A percentile compares a stretch with the other conserved stretches of the same genome.
Conservation (phyloP, 2,888 invertebrate species). For the Actias luna region DNA sequence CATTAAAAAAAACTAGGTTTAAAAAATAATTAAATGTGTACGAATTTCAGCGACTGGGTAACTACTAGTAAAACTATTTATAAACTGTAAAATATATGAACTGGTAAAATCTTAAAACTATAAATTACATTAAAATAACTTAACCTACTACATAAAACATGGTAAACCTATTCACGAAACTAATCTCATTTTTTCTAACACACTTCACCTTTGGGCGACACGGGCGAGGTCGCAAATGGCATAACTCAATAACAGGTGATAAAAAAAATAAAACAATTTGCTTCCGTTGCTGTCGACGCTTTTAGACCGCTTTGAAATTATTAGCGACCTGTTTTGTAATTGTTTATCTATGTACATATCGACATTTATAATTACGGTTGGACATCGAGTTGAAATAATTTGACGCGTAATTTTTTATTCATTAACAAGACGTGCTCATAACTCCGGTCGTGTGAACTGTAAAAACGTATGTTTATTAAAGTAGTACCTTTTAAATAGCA, state of each 20-base stretch:
- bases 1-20: too few relatives aligned
- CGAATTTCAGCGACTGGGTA: too few relatives aligned
- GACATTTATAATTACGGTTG: conserved; percentile 17
- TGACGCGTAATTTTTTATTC: conserved; percentile 2
- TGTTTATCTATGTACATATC: conserved; percentile 11
- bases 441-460: background rate
- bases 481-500: too few relatives aligned
- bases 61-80: too few relatives aligned
- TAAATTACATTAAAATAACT: too few relatives aligned
- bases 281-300: conserved; percentile 34
- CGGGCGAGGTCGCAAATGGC: conserved; percentile 53
- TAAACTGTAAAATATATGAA: too few relatives aligned
- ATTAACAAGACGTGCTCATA: background rate
- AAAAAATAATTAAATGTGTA: too few relatives aligned
- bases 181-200: conserved; percentile 46
- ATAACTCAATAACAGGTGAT: conserved; percentile 44
- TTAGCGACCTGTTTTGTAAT: conserved; percentile 14
- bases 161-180: conserved; percentile 36
- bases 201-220: conserved; percentile 53
- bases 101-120: too few relatives aligned
- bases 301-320: conserved; percentile 18
- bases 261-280: conserved; percentile 34
- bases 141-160: conserved; percentile 21
- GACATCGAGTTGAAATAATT: conserved; percentile 12
- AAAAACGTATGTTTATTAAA: too few relatives aligned